Conservation (phyloP, 2,113 vertebrate genomes). For the Labeo rohita region DNA sequence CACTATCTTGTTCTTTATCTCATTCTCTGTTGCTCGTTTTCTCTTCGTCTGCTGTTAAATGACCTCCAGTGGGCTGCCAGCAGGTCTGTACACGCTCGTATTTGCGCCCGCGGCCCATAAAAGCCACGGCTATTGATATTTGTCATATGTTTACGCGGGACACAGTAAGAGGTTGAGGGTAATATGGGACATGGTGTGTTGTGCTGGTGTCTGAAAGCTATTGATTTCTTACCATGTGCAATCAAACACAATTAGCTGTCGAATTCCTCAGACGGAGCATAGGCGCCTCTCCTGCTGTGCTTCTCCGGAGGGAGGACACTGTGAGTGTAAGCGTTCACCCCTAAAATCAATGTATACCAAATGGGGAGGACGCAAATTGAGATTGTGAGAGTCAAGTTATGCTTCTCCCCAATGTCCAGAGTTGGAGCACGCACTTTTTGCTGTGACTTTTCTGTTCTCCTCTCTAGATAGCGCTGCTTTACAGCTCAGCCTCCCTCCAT, state of each 20-base stretch:
- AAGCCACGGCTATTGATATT: neutral
- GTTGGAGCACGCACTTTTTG: neutral
- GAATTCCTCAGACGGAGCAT: slow-evolving; percentile 63
- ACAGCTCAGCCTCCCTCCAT: neutral
- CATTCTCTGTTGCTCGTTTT: neutral
- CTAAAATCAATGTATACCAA: slow-evolving; percentile 35
- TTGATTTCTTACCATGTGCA: slow-evolving; percentile 59
- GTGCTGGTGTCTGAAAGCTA: slow-evolving; percentile 51
- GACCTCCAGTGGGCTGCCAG: slow-evolving; percentile 7
- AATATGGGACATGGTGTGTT: slow-evolving; percentile 27
- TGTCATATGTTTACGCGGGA: slow-evolving; percentile 7
- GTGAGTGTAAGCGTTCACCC: neutral
- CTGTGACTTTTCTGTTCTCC: neutral
- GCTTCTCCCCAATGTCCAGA: neutral
- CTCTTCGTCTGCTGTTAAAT: neutral
- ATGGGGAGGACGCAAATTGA: slow-evolving; percentile 16
- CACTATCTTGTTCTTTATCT: neutral
- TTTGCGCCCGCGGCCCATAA: neutral
- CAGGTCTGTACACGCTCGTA: slow-evolving; percentile 23
- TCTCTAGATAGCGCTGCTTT: neutral
- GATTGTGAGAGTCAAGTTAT: neutral
- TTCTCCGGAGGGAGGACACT: slow-evolving; percentile 19
- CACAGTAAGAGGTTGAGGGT: neutral
- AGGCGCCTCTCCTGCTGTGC: slow-evolving; percentile 51
- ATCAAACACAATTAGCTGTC: slow-evolving; percentile 73